Evolutionary conservation across 2,888 invertebrate genomes (phyloP).

Genomic region (Caenorhabditis becei): DNA sequence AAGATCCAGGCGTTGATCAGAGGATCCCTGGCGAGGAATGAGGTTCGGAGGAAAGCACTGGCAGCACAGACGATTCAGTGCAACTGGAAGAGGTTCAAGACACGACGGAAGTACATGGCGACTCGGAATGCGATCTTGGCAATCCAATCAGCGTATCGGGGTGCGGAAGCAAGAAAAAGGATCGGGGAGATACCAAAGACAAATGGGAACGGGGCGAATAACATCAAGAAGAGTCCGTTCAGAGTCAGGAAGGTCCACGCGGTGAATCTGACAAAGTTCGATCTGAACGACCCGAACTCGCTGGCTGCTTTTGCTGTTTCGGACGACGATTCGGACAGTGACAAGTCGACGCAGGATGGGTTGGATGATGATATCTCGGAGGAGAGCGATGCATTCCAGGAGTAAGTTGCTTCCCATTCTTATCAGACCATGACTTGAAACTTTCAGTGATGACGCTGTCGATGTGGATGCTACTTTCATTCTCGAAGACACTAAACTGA

Average conservation of each 20-base stretch:
- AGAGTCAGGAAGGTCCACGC: conserved; percentile 68
- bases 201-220: conserved; percentile 38
- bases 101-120: conserved; percentile 86
- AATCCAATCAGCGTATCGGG: conserved; percentile 86
- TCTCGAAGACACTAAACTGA: conserved; percentile 79
- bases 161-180: conserved; percentile 64
- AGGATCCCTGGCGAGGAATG: conserved; percentile 86
- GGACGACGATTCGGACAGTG: conserved; percentile 67
- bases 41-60: conserved; percentile 81
- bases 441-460: conserved; percentile 69
- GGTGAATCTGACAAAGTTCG: conserved; percentile 75
- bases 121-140: conserved; percentile 83
- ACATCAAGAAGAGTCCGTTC: conserved; percentile 55
- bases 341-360: conserved; percentile 66
- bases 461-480: conserved; percentile 80
- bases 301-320: conserved; percentile 62
- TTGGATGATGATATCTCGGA: conserved; percentile 68
- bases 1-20: conserved; percentile 87
- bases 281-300: conserved; percentile 74
- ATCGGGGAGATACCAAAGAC: conserved; percentile 63
- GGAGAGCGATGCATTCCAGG: conserved; percentile 63
- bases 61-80: conserved; percentile 88
- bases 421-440: background rate
- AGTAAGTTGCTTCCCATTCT: conserved; percentile 38
- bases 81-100: conserved; percentile 86